Evolutionary conservation across 2,113 vertebrate genomes (phyloP).

Genomic region (Isichthys henryi): DNA sequence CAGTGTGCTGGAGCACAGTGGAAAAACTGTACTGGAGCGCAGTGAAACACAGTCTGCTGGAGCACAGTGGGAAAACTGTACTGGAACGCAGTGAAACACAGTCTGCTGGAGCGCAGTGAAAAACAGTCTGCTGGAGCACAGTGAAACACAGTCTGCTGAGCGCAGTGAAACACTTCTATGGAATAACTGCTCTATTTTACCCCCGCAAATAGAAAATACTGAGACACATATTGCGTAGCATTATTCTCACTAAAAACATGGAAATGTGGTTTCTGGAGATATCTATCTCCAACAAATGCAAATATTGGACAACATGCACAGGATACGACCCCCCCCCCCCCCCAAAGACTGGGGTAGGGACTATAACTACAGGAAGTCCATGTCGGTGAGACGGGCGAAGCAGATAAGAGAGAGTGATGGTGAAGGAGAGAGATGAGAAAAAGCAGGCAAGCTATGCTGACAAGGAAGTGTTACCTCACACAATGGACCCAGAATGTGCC

Average conservation of each 20-base stretch:
- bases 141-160: too few relatives aligned
- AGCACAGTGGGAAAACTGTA: too few relatives aligned
- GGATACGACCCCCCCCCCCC: neutral
- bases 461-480: slow-evolving; percentile 74
- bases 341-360: neutral
- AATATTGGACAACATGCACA: neutral
- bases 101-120: too few relatives aligned
- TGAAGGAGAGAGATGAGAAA: neutral
- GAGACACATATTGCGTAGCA: neutral
- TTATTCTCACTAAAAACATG: neutral
- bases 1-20: too few relatives aligned
- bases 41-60: too few relatives aligned
- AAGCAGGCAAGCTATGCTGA: neutral
- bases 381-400: neutral
- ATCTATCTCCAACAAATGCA: neutral
- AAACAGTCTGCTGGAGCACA: too few relatives aligned
- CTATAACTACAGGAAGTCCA: neutral
- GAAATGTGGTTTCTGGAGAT: neutral
- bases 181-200: neutral
- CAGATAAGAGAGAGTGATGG: neutral
- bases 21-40: too few relatives aligned
- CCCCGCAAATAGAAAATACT: neutral
- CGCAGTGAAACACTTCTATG: too few relatives aligned
- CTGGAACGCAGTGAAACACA: too few relatives aligned
- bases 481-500: slow-evolving; percentile 79